Evolutionary conservation across 2,797 vertebrate species (phyloP).

Genomic region (Anabacerthia variegaticeps): DNA sequence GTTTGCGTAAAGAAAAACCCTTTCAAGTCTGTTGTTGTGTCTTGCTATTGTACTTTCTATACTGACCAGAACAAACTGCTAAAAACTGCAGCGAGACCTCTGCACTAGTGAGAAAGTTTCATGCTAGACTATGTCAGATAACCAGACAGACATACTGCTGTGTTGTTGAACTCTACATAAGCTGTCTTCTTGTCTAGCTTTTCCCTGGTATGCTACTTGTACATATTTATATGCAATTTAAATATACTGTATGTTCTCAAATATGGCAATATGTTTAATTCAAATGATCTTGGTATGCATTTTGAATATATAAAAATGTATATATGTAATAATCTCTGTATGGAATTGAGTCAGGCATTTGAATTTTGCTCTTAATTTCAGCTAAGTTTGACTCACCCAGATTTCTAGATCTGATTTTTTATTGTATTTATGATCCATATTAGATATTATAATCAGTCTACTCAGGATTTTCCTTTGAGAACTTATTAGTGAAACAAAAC

Average conservation of each 20-base stretch:
- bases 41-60: not conserved
- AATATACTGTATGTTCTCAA: not conserved
- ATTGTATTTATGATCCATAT: not conserved
- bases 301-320: not conserved
- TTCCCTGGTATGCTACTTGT: not conserved
- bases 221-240: not conserved
- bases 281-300: not conserved
- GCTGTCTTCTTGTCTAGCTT: not conserved
- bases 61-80: not conserved
- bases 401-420: not conserved
- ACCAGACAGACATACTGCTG: rapidly evolving
- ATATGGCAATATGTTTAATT: not conserved
- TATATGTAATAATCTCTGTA: not conserved
- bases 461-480: not conserved
- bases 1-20: not conserved
- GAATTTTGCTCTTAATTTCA: not conserved
- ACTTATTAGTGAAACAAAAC: not conserved
- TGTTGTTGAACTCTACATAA: not conserved
- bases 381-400: not conserved
- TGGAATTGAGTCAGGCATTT: not conserved
- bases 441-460: not conserved
- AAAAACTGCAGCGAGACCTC: not conserved
- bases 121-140: not conserved
- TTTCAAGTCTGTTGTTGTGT: not conserved
- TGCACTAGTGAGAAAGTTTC: not conserved